Evolutionary conservation across 1,140 invertebrate genomes (phyloP), one percentile per base, ranked within the genome.

Genomic region (Tachypleus tridentatus): DNA sequence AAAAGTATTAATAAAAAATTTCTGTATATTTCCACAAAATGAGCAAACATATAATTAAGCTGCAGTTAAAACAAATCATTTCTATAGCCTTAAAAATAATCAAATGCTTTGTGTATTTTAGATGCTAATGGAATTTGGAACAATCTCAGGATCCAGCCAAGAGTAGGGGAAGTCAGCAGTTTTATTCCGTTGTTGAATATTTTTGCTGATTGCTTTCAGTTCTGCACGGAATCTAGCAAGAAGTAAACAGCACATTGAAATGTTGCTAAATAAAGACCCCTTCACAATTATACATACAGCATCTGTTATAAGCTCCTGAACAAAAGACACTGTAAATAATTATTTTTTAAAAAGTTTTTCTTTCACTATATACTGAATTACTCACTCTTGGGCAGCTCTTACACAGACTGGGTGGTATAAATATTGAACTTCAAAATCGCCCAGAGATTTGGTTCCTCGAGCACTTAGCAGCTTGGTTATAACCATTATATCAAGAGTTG

Each of bases 371-470:
- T 4, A 10, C 10, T 5, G n/a, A 54, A 29, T 54, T 57, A 75
- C 79, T 77, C 73, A 80, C 79, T 77, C 74, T 60, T 79, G 69
- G 11, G 78, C 76, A 50, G 78, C 74, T 62, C 75, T 65, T 11
- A 77, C 72, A 1, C 76, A 75, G 51, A 73, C 66, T 48, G 78
- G 78, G 59, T 80, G 77, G 71, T 76, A 80, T 50, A 79, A 70
- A 67, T 79, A 80, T 63, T 79, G 78, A 4, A 79, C 76, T 70
- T 80, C 79, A 73, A 80, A 80, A 65, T 80, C 77, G 7, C 79
- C 79, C 11, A 81, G 68, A 60, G 73, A 75, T 8, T 80, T 78
- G 5, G 79, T 80, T 10, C 77, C 78, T 60, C 73, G 73, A 3
- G 71, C 73, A 62, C 79, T 80, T 0, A 81, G 74, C 5, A 81